Conservation (phyloP, 64 coral and sea anemone genomes). For the Porites australiensis region DNA sequence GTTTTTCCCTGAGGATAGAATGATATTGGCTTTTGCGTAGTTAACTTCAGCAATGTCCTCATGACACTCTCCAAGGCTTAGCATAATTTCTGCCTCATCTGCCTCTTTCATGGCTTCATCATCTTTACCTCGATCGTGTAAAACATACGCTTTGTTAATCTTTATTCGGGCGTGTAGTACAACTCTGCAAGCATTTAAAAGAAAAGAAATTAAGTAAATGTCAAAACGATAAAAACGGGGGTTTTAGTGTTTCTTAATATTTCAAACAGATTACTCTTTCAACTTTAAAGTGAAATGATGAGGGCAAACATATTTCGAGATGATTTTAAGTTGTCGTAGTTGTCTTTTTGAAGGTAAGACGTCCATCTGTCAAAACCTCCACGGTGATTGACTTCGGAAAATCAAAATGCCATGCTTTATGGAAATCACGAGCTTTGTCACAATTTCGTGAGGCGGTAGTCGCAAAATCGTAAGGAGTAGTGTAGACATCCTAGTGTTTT, state of each 20-base stretch:
- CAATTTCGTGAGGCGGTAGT: too few species aligned
- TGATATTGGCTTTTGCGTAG: constrained; percentile 48
- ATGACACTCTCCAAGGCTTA: constrained; percentile 24
- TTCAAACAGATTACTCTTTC: background rate
- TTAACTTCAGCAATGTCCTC: constrained; percentile 52
- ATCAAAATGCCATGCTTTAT: too few species aligned
- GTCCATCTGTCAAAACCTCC: too few species aligned
- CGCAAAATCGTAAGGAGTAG: too few species aligned
- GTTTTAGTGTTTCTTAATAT: background rate
- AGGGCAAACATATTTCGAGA: too few species aligned
- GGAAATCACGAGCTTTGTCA: too few species aligned
- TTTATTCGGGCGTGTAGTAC: constrained; percentile 45
- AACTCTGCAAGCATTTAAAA: constrained; percentile 1
- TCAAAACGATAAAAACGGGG: background rate
- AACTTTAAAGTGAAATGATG: too few species aligned
- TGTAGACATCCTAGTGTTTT: too few species aligned
- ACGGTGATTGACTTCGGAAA: too few species aligned
- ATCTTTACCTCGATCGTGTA: constrained; percentile 29
- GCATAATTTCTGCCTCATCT: constrained; percentile 32
- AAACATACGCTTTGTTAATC: constrained; percentile 17
- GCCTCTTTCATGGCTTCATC: constrained; percentile 44
- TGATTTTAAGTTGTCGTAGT: too few species aligned
- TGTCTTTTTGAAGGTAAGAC: too few species aligned
- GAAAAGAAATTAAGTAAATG: background rate
- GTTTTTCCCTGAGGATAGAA: constrained; percentile 36